Percentiles rank a stretch among this genome's conserved stretches.
Conservation (phyloP, 2,888 invertebrate genomes). For the Lasioglossum calceatum region DNA sequence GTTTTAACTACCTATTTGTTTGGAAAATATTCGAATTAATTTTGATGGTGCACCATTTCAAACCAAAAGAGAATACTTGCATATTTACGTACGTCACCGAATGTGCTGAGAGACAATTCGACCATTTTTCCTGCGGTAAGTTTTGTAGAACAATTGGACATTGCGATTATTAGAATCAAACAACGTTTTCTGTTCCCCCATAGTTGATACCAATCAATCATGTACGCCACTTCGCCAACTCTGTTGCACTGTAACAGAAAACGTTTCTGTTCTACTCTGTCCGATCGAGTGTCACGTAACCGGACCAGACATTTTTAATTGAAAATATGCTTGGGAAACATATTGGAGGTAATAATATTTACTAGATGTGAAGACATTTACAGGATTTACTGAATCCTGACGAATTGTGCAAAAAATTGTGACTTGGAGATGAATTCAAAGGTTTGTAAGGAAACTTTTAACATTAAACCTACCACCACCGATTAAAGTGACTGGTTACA, state of each 20-base stretch:
- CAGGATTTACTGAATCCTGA: not conserved
- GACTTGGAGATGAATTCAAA: not conserved
- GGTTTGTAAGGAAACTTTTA: too few relatives aligned
- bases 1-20: conserved; percentile 64
- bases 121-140: conserved; percentile 78
- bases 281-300: not conserved
- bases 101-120: conserved; percentile 72
- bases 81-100: conserved; percentile 63
- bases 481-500: too few relatives aligned
- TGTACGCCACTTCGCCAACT: conserved; percentile 62
- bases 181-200: conserved; percentile 53
- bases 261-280: not conserved
- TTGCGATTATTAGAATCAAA: conserved; percentile 71
- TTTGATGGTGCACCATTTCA: not conserved
- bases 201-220: conserved; percentile 71
- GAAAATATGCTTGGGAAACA: not conserved
- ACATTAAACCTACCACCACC: too few relatives aligned
- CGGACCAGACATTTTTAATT: not conserved
- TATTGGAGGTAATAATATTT: not conserved
- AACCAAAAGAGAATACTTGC: not conserved
- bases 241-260: conserved; percentile 46
- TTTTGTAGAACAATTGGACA: conserved; percentile 71
- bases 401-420: too few relatives aligned
- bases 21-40: not conserved
- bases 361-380: not conserved